Percentiles rank a stretch among this genome's conserved stretches.
phyloP scores from a whole-genome alignment of 2,888 invertebrate genomes.

The Caenorhabditis doughertyi region DNA sequence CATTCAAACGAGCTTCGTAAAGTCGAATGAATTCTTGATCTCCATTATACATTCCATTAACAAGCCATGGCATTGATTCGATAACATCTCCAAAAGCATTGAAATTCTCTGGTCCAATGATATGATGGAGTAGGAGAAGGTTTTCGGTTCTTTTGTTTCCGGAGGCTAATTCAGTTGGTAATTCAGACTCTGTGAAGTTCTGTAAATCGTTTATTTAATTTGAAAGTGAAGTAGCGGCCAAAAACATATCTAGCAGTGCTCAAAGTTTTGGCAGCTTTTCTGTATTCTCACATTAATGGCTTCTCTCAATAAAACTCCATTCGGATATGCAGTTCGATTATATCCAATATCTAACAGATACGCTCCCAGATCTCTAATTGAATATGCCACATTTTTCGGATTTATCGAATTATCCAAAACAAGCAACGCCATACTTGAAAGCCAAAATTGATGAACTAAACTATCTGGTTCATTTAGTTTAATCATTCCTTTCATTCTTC shows the following conservation, averaged over 20 bases:
- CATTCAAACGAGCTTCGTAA: background rate
- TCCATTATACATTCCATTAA: background rate
- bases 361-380: constrained; percentile 6
- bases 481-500: background rate
- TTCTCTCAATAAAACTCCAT: background rate
- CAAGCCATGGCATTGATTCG: constrained; percentile 7
- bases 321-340: background rate
- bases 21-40: background rate
- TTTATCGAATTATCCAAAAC: background rate
- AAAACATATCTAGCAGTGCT: too few relatives aligned
- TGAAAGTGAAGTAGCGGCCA: too few relatives aligned
- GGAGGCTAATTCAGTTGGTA: background rate
- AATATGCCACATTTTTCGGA: constrained; percentile 17
- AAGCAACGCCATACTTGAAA: background rate
- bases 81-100: constrained; percentile 5
- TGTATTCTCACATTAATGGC: background rate
- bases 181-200: background rate
- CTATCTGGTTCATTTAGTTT: background rate
- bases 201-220: too few relatives aligned
- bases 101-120: constrained; percentile 27
- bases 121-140: constrained; percentile 2
- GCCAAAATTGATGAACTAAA: constrained; percentile 1
- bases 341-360: background rate
- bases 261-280: too few relatives aligned
- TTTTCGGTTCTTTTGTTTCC: background rate